phyloP scores from a whole-genome alignment of 2,888 invertebrate species.

The Ecliptopera silaceata region DNA sequence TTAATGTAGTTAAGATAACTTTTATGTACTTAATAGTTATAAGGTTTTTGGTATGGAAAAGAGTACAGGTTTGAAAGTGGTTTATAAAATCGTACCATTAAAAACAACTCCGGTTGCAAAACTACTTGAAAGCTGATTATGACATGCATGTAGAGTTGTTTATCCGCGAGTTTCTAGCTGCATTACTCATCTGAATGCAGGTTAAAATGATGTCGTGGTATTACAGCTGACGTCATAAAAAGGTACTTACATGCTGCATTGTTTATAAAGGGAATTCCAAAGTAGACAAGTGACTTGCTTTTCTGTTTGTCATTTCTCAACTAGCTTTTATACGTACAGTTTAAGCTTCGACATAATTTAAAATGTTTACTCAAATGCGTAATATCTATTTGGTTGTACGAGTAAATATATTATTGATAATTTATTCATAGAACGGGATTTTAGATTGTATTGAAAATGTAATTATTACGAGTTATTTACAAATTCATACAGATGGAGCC shows the following conservation, averaged over 20 bases:
- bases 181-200: slow-evolving; percentile 5
- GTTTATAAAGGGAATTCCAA: slow-evolving; percentile 4
- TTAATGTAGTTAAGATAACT: no score
- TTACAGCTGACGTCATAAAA: slow-evolving; percentile 16
- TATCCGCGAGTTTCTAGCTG: slow-evolving; percentile 2
- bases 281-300: neutral
- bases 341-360: neutral
- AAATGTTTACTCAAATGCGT: slow-evolving; percentile 1
- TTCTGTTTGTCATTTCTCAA: slow-evolving; percentile 1
- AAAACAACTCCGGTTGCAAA: neutral
- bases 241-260: neutral
- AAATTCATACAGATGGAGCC: slow-evolving; percentile 1
- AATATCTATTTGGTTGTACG: neutral
- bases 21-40: no score
- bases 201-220: slow-evolving; percentile 11
- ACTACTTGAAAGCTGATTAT: neutral
- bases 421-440: slow-evolving; percentile 4
- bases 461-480: neutral
- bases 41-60: no score
- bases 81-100: neutral
- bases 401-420: neutral
- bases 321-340: neutral
- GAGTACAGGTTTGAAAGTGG: neutral
- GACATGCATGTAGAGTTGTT: neutral
- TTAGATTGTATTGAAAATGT: slow-evolving; percentile 1